Percentiles rank a stretch among this genome's conserved stretches.
Conservation (phyloP, 2,113 vertebrate genomes). For the Chlorodrepanis virens region DNA sequence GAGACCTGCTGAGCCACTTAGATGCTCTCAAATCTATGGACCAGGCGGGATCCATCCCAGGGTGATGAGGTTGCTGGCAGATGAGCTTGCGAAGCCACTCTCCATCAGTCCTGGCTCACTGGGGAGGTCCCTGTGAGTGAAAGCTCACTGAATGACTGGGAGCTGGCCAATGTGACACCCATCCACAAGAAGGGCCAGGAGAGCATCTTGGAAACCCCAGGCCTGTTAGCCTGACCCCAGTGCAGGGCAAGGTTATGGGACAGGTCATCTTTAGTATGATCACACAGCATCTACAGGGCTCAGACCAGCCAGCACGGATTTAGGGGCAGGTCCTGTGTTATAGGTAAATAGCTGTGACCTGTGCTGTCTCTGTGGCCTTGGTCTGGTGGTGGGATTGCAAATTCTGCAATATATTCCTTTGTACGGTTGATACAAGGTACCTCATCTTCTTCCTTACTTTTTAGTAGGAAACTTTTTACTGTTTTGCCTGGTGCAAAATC, state of each 20-base stretch:
- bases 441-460: background rate
- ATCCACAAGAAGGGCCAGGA: background rate
- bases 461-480: background rate
- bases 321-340: background rate
- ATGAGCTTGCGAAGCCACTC: rapidly evolving
- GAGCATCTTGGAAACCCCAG: background rate
- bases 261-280: background rate
- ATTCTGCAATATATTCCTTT: background rate
- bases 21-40: background rate
- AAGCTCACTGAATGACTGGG: background rate
- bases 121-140: background rate
- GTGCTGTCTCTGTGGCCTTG: background rate
- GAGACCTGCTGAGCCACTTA: background rate
- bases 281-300: background rate
- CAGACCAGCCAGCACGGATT: background rate
- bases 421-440: background rate
- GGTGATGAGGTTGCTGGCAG: background rate
- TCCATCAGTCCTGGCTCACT: background rate
- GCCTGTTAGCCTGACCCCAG: background rate
- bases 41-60: background rate
- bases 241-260: background rate
- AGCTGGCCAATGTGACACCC: background rate
- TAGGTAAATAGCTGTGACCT: background rate
- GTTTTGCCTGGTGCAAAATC: background rate
- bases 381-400: background rate